Evolutionary conservation across 1,140 invertebrate species (phyloP).

Genomic region (Platyura marginata): DNA sequence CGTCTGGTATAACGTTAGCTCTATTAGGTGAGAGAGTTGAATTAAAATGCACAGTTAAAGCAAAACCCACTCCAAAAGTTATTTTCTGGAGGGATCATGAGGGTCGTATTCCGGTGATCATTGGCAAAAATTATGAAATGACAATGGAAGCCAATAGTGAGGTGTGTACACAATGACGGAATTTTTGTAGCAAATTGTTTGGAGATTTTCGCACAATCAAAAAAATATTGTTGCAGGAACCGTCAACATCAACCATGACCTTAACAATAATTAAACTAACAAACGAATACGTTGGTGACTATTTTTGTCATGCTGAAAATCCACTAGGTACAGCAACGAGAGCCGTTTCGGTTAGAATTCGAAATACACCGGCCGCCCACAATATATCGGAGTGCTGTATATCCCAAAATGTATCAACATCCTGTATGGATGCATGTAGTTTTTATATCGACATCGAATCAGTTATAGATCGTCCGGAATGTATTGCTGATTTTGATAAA

Average conservation of each 20-base stretch:
- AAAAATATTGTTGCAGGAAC: constrained; percentile 2
- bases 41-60: constrained; percentile 54
- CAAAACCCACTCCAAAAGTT: constrained; percentile 56
- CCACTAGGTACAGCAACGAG: constrained; percentile 49
- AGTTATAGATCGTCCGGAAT: constrained; percentile 56
- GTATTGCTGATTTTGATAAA: constrained; percentile 64
- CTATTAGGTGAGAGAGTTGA: constrained; percentile 48
- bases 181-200: not conserved
- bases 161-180: constrained; percentile 16
- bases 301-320: constrained; percentile 67
- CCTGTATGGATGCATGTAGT: constrained; percentile 59
- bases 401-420: constrained; percentile 49
- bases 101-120: constrained; percentile 46
- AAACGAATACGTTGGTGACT: constrained; percentile 51
- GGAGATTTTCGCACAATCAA: no score
- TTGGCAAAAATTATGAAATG: constrained; percentile 52
- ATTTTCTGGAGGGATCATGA: constrained; percentile 58
- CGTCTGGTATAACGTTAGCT: constrained; percentile 52
- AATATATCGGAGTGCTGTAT: constrained; percentile 58
- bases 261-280: constrained; percentile 49
- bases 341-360: constrained; percentile 48
- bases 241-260: constrained; percentile 47
- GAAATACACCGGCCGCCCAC: constrained; percentile 32
- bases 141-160: constrained; percentile 32
- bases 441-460: constrained; percentile 64